Evolutionary conservation across 2,113 vertebrate species (phyloP), one percentile per base, ranked within the genome.

Genomic region (Perccottus glenii): DNA sequence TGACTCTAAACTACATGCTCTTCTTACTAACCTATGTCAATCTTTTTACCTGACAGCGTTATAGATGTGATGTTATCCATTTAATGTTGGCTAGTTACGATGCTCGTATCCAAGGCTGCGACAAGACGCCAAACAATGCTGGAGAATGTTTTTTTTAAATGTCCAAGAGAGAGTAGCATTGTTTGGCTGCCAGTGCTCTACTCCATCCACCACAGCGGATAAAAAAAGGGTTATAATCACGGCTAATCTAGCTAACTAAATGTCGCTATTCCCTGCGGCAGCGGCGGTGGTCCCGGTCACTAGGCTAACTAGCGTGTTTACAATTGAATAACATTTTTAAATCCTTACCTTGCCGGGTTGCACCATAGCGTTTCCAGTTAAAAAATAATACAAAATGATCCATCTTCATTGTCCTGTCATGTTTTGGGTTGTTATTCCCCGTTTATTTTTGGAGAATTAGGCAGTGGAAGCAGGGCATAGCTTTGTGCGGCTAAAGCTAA

Each of bases 251-350:
- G 11, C 43, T 7, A 3, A 32, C 43, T 10, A 2, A 16, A 27
- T 57, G 43, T 50, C 52, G 19, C 50, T 5, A 27, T 50, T 53
- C 63, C 63, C 35, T 71, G 82, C 70, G 33, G 73, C 67, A 35
- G 51, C 73, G 60, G 53, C 43, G 61, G 67, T 67, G 59, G 74
- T 82, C 65, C 6, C 55, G 40, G 57, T 67, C 44, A 77, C 73
- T 60, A 67, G 55, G 88, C 88, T 85, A 88, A 78, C 73, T 85
- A 83, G 77, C 83, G 72, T 73, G 47, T 78, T 76, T 70, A 63
- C 60, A 15, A 0, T 11, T n/a, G 62, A 15, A 56, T 57, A 64
- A 49, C 60, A 38, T 46, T 67, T n/a, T 42, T 5, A 63, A 47
- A 11, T 35, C 11, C 75, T 78, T 75, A 88, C 89, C 88, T 78